phyloP scores from a whole-genome alignment of 2,797 vertebrate genomes.

The Eulemur coronatus region DNA sequence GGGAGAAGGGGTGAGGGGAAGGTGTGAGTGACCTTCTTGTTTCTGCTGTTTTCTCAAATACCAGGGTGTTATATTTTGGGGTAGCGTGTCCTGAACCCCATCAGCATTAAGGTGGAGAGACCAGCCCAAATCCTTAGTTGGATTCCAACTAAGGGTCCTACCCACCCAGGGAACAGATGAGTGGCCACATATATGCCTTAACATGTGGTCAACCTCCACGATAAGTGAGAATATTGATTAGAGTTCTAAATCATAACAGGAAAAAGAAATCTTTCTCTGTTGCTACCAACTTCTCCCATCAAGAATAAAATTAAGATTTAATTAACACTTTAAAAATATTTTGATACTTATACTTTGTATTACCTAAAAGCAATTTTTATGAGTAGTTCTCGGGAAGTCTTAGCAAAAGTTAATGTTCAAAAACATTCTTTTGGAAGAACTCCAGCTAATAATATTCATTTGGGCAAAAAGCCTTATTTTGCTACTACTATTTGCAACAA shows the following conservation, averaged over 20 bases:
- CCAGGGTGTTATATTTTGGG: neutral
- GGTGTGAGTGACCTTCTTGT: neutral
- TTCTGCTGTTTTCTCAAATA: neutral
- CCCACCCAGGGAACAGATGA: neutral
- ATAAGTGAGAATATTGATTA: neutral
- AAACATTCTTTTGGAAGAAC: slow-evolving; percentile 45
- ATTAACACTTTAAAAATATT: neutral
- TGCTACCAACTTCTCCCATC: neutral
- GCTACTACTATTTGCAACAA: neutral
- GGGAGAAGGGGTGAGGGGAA: neutral
- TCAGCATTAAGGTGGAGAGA: neutral
- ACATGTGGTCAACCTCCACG: neutral
- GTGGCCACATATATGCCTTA: neutral
- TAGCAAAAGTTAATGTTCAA: slow-evolving; percentile 42
- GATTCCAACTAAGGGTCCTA: neutral
- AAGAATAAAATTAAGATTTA: slow-evolving; percentile 39
- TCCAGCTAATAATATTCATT: slow-evolving; percentile 34
- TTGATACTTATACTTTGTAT: neutral
- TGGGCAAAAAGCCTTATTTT: neutral
- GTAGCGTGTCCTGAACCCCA: neutral
- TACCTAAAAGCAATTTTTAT: slow-evolving; percentile 45
- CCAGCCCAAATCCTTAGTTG: neutral
- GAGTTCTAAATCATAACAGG: neutral
- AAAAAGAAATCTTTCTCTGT: neutral
- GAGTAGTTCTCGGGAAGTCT: neutral